These are phyloP conservation scores for Ctenoplectra terminalis DNA, from an alignment of 1,140 invertebrate species.

Conservation along the genomic window DNA sequence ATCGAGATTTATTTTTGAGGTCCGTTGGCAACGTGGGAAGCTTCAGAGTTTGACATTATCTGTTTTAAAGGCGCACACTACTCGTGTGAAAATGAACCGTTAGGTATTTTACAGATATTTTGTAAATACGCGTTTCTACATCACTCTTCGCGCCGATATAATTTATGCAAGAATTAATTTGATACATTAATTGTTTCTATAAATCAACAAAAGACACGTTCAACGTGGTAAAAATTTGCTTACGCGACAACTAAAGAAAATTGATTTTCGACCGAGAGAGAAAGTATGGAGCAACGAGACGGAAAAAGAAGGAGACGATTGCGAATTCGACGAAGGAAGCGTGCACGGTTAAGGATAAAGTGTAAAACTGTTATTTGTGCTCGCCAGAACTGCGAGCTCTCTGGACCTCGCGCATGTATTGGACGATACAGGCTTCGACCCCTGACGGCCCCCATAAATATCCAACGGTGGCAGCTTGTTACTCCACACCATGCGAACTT, in stretches of 20 bases:
- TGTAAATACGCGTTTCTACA: too few relatives aligned
- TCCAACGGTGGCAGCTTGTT: slow-evolving; percentile 81
- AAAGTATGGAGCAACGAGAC: neutral
- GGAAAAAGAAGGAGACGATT: neutral
- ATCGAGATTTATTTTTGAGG: neutral
- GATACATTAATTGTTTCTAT: too few relatives aligned
- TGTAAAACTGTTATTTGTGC: slow-evolving; percentile 70
- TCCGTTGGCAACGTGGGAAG: neutral
- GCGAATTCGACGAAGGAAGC: slow-evolving; percentile 32
- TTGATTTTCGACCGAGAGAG: slow-evolving; percentile 25
- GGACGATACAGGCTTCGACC: slow-evolving; percentile 71
- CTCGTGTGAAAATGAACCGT: too few relatives aligned
- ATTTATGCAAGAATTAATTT: too few relatives aligned
- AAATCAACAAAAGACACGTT: slow-evolving; percentile 4
- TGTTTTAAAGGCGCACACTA: too few relatives aligned
- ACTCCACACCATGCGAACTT: slow-evolving; percentile 77
- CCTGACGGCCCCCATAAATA: slow-evolving; percentile 79
- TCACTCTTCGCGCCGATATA: too few relatives aligned
- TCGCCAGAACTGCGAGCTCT: slow-evolving; percentile 33
- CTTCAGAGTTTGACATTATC: too few relatives aligned
- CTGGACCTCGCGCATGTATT: slow-evolving; percentile 55
- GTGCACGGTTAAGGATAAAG: slow-evolving; percentile 60
- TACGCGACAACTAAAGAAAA: slow-evolving; percentile 14
- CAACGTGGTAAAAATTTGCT: slow-evolving; percentile 6
- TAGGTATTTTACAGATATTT: too few relatives aligned